These are phyloP conservation scores for Tachysurus fulvidraco DNA, from an alignment of 2,113 vertebrate species.

Conservation along the genomic window DNA sequence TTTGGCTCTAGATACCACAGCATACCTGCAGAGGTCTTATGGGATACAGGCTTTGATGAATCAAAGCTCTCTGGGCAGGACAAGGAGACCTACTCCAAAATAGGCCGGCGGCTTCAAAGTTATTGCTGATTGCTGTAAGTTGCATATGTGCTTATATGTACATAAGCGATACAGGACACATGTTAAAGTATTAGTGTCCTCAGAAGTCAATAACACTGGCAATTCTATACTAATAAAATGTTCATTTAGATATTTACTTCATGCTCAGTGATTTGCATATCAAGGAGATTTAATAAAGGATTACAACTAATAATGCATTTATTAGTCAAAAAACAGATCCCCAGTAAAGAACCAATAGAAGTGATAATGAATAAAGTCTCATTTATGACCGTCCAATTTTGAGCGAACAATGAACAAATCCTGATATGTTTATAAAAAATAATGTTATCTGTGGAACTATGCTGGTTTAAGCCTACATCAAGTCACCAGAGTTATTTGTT, in stretches of 20 bases:
- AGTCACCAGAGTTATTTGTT: neutral
- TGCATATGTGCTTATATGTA: neutral
- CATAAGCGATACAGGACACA: neutral
- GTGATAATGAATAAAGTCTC: too few relatives aligned
- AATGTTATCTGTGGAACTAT: neutral
- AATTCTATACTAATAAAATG: neutral
- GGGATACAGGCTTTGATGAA: too few relatives aligned
- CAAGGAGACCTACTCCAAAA: too few relatives aligned
- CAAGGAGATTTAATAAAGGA: neutral
- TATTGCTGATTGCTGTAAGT: neutral
- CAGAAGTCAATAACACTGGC: neutral
- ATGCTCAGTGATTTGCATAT: neutral
- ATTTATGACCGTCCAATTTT: neutral
- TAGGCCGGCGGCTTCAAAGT: too few relatives aligned
- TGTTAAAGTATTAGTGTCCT: neutral
- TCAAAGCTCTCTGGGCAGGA: too few relatives aligned
- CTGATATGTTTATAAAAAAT: neutral
- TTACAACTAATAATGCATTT: neutral
- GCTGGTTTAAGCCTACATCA: neutral
- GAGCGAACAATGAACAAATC: neutral
- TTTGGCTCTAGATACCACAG: too few relatives aligned
- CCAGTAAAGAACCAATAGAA: too few relatives aligned
- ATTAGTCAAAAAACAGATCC: neutral
- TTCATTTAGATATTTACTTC: neutral
- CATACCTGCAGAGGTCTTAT: too few relatives aligned